A percentile compares a stretch with the other conserved stretches of the same genome.
phyloP scores from a whole-genome alignment of 2,797 vertebrate genomes.

The Ceyx erithaca region DNA sequence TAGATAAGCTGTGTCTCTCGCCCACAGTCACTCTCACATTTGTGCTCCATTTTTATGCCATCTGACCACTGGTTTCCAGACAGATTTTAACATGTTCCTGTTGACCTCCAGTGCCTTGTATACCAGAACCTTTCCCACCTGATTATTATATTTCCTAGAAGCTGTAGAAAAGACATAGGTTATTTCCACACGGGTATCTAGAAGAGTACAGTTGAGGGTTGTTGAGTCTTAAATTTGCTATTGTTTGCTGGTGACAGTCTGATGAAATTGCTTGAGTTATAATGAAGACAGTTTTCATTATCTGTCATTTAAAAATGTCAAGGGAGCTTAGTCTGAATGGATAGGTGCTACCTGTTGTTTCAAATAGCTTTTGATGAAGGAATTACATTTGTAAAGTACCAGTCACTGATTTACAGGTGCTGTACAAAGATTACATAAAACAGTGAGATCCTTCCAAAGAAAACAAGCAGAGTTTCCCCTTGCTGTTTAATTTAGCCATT shows the following conservation, averaged over 20 bases:
- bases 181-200: not conserved
- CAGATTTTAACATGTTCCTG: not conserved
- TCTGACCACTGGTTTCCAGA: slow-evolving; percentile 24
- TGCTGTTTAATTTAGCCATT: not conserved
- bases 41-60: not conserved
- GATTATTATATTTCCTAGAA: not conserved
- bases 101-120: not conserved
- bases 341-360: slow-evolving; percentile 63
- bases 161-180: not conserved
- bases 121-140: not conserved
- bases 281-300: slow-evolving; percentile 71
- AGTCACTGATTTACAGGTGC: slow-evolving; percentile 51
- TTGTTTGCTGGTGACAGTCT: slow-evolving; percentile 69
- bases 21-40: slow-evolving; percentile 6
- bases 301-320: slow-evolving; percentile 67
- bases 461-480: slow-evolving; percentile 29
- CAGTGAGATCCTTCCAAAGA: slow-evolving; percentile 34
- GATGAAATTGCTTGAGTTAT: slow-evolving; percentile 58
- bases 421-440: slow-evolving; percentile 50
- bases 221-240: slow-evolving; percentile 53
- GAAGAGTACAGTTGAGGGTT: not conserved
- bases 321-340: slow-evolving; percentile 50
- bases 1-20: slow-evolving; percentile 26
- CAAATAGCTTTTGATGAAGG: slow-evolving; percentile 55
- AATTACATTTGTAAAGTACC: slow-evolving; percentile 49